Evolutionary conservation across 1,140 invertebrate genomes (phyloP).

Genomic region (Aphidius gifuensis): DNA sequence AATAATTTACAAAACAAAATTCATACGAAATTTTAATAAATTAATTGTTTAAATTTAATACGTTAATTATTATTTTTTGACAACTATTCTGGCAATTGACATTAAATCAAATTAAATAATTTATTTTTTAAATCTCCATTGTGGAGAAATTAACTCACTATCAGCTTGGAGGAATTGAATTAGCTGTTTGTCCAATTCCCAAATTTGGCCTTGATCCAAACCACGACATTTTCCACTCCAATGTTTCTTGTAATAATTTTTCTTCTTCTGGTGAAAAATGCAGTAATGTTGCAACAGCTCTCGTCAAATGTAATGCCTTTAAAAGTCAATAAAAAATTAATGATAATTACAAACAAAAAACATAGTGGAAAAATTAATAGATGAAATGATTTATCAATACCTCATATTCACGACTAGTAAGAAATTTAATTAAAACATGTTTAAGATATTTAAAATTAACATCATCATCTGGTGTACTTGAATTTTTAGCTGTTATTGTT

Average conservation of each 20-base stretch:
- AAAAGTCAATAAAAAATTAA: constrained; percentile 38
- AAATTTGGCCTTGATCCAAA: constrained; percentile 68
- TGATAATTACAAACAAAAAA: background rate
- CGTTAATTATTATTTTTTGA: too few species aligned
- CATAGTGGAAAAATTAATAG: too few species aligned
- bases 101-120: too few species aligned
- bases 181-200: constrained; percentile 59
- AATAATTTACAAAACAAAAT: too few species aligned
- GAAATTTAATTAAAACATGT: constrained; percentile 88
- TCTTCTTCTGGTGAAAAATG: constrained; percentile 85
- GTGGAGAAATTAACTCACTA: constrained; percentile 29
- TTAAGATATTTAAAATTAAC: constrained; percentile 87
- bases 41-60: too few species aligned
- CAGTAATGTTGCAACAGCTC: constrained; percentile 80
- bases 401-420: constrained; percentile 81
- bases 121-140: too few species aligned
- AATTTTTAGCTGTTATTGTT: constrained; percentile 51
- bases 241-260: constrained; percentile 77
- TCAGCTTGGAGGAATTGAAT: constrained; percentile 60
- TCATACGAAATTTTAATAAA: too few species aligned
- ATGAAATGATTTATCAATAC: constrained; percentile 45
- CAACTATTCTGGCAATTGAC: too few species aligned
- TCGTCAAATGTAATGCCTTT: constrained; percentile 83
- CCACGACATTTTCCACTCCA: constrained; percentile 88
- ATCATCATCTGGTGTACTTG: constrained; percentile 60